phyloP scores from a whole-genome alignment of 1,140 invertebrate species.

The Drosophila novamexicana region DNA sequence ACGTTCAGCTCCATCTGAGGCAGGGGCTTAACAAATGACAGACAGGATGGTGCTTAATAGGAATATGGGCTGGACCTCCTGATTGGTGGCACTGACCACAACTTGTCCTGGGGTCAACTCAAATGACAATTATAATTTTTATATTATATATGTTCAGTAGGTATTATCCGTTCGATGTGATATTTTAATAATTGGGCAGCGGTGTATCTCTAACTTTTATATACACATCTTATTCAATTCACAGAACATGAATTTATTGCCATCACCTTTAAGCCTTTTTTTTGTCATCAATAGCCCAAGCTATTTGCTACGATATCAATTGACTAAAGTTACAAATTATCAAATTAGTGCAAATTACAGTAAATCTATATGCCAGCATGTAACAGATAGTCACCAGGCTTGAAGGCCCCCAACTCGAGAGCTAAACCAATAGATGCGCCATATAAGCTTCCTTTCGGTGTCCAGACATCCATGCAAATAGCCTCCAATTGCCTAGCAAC shows the following conservation, averaged over 20 bases:
- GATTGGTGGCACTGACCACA: slow-evolving; percentile 5
- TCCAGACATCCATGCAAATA: slow-evolving; percentile 51
- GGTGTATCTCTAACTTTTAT: no score
- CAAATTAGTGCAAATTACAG: slow-evolving; percentile 24
- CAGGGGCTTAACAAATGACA: slow-evolving; percentile 1
- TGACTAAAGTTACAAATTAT: slow-evolving; percentile 26
- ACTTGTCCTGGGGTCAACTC: background rate
- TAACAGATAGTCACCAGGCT: slow-evolving; percentile 15
- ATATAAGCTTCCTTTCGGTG: slow-evolving; percentile 39
- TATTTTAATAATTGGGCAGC: background rate
- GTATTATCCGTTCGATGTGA: background rate
- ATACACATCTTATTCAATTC: no score
- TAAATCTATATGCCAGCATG: slow-evolving; percentile 18
- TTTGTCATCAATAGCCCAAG: slow-evolving; percentile 10
- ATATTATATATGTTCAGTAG: background rate
- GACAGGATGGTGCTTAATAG: background rate
- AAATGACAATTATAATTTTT: background rate
- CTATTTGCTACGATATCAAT: slow-evolving; percentile 43
- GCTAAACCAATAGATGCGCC: slow-evolving; percentile 28
- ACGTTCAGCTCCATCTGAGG: slow-evolving; percentile 7
- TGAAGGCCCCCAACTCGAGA: background rate
- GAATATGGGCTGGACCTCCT: background rate
- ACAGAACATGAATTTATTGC: no score
- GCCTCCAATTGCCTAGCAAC: slow-evolving; percentile 17
- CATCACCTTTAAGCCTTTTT: background rate